These are phyloP conservation scores for Cyphomyrus plagiostoma DNA, from an alignment of 2,113 vertebrate species.

Conservation along the genomic window DNA sequence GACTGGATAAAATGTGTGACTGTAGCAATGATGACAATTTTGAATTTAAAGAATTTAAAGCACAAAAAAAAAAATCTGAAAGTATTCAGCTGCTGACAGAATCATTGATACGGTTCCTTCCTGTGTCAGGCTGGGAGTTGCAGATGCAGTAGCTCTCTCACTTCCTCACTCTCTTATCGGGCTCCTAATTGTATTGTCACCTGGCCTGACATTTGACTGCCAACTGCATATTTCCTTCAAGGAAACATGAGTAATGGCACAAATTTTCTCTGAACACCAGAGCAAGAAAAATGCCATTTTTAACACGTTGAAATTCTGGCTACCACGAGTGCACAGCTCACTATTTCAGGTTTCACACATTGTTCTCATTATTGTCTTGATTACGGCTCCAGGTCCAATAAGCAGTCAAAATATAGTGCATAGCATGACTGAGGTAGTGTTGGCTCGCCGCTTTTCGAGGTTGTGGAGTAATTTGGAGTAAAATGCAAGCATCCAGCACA, in stretches of 20 bases:
- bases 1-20: neutral
- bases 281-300: neutral
- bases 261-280: neutral
- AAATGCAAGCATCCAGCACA: neutral
- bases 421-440: neutral
- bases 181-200: neutral
- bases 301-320: neutral
- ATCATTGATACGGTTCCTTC: neutral
- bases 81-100: neutral
- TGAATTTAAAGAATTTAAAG: neutral
- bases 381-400: neutral
- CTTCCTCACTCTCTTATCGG: neutral
- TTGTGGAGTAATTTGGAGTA: slow-evolving; percentile 5
- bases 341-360: neutral
- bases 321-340: neutral
- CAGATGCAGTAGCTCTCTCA: too few relatives aligned
- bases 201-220: neutral
- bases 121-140: neutral
- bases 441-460: neutral
- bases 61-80: neutral
- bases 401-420: neutral
- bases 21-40: neutral
- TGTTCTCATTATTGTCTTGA: slow-evolving; percentile 10
- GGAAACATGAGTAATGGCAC: neutral
- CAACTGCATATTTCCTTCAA: neutral